Base-by-base conservation (phyloP, 2,888 invertebrate genomes). In the Gastrophysa polygoni region DNA sequence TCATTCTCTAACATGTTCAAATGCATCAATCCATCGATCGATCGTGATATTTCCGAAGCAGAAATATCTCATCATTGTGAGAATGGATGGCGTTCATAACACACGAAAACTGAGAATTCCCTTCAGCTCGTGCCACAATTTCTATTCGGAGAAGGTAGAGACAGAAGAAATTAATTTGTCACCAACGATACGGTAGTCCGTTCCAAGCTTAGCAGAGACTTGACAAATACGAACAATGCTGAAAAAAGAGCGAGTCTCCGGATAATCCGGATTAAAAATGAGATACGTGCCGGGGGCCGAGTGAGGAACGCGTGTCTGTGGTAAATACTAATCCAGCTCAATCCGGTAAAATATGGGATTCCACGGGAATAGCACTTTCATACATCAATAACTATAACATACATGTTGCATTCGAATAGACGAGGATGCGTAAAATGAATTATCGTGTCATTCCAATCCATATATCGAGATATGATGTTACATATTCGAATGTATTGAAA, bases 201-300 rank as follows among this genome's bases (percentile, higher is more conserved):
- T 21, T 38, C 52, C 52, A 10, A 50, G 50, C 52, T 34, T 32
- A 52, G 34, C 52, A 18, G 38, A n/a, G 38, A 52, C 52, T 52
- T 52, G 52, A 52, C 57, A 38, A 57, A 57, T 57, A 50, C 43
- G 24, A 38, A 28, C 28, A 43, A 54, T 28, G 48, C 34, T 20
- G 49, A 49, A 49, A 57, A 50, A 57, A 57, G 73, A 75, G 75
- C 73, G 74, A 77, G 73, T 75, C 69, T 70, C 67, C 71, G 72
- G 77, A 79, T 80, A 80, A 80, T 78, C 80, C 77, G 79, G 80
- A 80, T 80, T 81, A 80, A 81, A 80, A 80, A 80, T 80, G 81
- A 80, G 80, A 79, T 80, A 79, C 79, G 78, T 76, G 76, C 73
- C 71, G 21, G 44, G 10, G 32, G 50, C 17, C 50, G 43, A 50